phyloP scores from a whole-genome alignment of 2,113 vertebrate genomes.

The Brachionichthys hirsutus region DNA sequence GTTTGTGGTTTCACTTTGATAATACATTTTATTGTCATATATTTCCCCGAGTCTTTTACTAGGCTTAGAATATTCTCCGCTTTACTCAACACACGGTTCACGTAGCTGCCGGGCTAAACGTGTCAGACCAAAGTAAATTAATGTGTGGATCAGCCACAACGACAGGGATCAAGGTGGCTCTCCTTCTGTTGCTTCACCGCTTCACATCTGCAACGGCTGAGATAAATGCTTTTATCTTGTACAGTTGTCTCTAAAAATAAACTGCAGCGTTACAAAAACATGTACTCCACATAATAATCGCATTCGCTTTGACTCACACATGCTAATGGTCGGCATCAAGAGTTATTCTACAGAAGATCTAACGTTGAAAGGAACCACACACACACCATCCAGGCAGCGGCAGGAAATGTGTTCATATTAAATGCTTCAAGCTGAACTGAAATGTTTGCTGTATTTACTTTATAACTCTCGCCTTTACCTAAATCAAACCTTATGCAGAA shows the following conservation, averaged over 20 bases:
- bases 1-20: slow-evolving; percentile 1
- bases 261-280: slow-evolving; percentile 52
- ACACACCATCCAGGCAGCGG: too few relatives aligned
- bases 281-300: slow-evolving; percentile 25
- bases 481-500: too few relatives aligned
- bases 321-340: background rate
- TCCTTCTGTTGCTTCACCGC: slow-evolving; percentile 23
- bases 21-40: background rate
- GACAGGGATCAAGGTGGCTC: background rate
- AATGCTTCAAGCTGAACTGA: too few relatives aligned
- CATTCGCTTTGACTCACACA: background rate
- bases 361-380: too few relatives aligned
- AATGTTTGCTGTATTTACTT: too few relatives aligned
- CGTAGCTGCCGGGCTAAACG: background rate
- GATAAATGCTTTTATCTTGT: slow-evolving; percentile 71
- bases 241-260: slow-evolving; percentile 71
- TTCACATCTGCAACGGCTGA: slow-evolving; percentile 59
- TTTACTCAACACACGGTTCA: background rate
- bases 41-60: background rate
- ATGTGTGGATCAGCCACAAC: background rate
- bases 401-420: too few relatives aligned
- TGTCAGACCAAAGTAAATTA: background rate
- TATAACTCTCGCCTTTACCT: too few relatives aligned
- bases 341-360: too few relatives aligned
- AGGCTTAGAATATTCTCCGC: background rate